phyloP scores from a whole-genome alignment of 1,140 invertebrate genomes.

The Agrypnia vestita region DNA sequence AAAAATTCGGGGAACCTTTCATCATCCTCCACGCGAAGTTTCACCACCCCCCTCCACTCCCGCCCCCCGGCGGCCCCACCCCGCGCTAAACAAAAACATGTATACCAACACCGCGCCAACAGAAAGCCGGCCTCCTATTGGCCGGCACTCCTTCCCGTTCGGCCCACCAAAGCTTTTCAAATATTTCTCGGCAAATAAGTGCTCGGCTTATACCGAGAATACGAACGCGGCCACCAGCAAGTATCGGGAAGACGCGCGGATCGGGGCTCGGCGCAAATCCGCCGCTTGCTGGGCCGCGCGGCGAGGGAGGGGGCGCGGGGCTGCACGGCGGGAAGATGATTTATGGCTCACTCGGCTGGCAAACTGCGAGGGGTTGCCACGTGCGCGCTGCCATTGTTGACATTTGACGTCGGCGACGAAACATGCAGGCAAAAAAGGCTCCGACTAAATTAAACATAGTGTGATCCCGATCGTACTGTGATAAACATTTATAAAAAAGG shows the following conservation, averaged over 20 bases:
- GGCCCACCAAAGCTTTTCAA: slow-evolving; percentile 62
- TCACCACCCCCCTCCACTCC: slow-evolving; percentile 42
- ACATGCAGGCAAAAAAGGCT: neutral
- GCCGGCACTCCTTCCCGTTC: slow-evolving; percentile 55
- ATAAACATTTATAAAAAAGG: neutral
- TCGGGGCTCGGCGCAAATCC: neutral
- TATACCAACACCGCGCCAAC: slow-evolving; percentile 64
- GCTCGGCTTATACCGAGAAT: slow-evolving; percentile 50
- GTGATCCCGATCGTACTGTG: no score
- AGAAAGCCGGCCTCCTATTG: slow-evolving; percentile 57
- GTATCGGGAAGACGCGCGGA: neutral
- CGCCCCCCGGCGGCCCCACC: slow-evolving; percentile 47
- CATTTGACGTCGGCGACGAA: slow-evolving; percentile 19
- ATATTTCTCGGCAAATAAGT: slow-evolving; percentile 62
- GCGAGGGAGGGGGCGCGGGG: slow-evolving; percentile 25
- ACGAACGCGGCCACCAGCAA: slow-evolving; percentile 24
- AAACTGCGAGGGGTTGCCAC: slow-evolving; percentile 31
- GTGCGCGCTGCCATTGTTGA: slow-evolving; percentile 8
- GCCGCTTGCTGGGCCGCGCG: slow-evolving; percentile 12
- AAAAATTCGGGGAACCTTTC: slow-evolving; percentile 45
- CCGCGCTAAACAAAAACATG: slow-evolving; percentile 71
- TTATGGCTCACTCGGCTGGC: slow-evolving; percentile 41
- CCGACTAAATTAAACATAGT: neutral
- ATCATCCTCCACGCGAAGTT: slow-evolving; percentile 50
- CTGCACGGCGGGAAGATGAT: slow-evolving; percentile 44